Base-by-base conservation (phyloP, 2,113 vertebrate genomes). In the Odocoileus virginianus region DNA sequence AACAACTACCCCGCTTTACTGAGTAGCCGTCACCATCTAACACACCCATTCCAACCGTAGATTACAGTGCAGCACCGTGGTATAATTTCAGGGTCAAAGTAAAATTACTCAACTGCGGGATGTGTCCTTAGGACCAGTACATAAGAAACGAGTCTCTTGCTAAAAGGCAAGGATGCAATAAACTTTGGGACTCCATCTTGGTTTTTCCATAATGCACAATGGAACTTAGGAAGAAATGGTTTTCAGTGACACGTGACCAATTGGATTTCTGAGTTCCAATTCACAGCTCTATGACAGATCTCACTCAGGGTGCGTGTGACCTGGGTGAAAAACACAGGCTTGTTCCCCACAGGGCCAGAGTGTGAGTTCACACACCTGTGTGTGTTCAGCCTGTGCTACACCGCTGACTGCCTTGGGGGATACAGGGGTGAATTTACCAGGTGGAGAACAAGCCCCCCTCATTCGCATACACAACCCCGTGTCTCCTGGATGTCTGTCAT, bases 11-110 rank as follows among this genome's bases (percentile, higher is more conserved):
- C 28, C 19, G 9, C 23, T 64, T 52, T 43, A 87, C 0, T 6
- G 60, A 55, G 71, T 17, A 47, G 16, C 76, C 67, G 6, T 86
- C 83, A 96, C 43, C 64, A 14, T 7, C 93, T 58, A 57, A 86
- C 30, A 64, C 28, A 97, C 19, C 15, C 96, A 76, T 14, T 23
- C 90, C 30, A 50, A 78, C 16, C 30, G 3, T 19, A 21, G 40
- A 23, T 87, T 74, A 82, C 71, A 95, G 89, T 45, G 91, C 82
- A 97, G 92, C 88, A 82, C 95, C 55, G 60, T 45, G 97, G 89
- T 94, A 45, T 52, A 93, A 96, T 93, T 98, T 67, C 89, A 57
- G 95, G 13, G 17, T 91, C 96, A 78, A 33, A 98, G 94, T 12
- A 45, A 82, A 94, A 97, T 81, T 96, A 61, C 76, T 88, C 87